Evolutionary conservation across 2,797 vertebrate genomes (phyloP).

Genomic region (Phyllotis vaccarum): DNA sequence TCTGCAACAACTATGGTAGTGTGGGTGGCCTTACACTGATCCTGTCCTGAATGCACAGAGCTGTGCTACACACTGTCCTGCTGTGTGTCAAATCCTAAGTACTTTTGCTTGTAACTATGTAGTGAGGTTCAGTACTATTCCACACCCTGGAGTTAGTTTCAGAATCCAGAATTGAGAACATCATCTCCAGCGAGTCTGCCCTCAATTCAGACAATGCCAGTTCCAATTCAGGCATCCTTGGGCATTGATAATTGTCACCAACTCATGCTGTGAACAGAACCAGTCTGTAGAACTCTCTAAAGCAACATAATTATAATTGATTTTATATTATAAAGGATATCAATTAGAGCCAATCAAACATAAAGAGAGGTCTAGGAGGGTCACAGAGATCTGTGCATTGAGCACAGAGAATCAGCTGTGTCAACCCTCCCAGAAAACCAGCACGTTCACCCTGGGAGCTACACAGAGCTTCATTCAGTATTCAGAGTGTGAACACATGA

Average conservation of each 20-base stretch:
- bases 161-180: not conserved
- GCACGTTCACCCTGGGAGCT: not conserved
- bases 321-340: constrained; percentile 2
- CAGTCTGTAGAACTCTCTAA: not conserved
- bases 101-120: not conserved
- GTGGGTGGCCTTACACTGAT: not conserved
- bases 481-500: not conserved
- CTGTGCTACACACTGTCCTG: no score
- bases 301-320: not conserved
- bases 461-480: not conserved
- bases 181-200: not conserved
- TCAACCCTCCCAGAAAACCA: not conserved
- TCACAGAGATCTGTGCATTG: not conserved
- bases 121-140: not conserved
- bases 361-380: not conserved
- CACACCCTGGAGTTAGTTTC: not conserved
- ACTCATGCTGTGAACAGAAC: not conserved
- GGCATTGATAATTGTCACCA: not conserved
- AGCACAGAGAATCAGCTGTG: not conserved
- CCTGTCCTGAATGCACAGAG: not conserved
- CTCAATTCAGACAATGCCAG: not conserved
- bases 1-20: not conserved
- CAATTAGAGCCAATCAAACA: not conserved
- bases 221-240: not conserved
- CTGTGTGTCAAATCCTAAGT: not conserved